Percentiles rank a stretch among this genome's conserved stretches.
Conservation (phyloP, 2,888 invertebrate genomes). For the Antheraea yamamai region DNA sequence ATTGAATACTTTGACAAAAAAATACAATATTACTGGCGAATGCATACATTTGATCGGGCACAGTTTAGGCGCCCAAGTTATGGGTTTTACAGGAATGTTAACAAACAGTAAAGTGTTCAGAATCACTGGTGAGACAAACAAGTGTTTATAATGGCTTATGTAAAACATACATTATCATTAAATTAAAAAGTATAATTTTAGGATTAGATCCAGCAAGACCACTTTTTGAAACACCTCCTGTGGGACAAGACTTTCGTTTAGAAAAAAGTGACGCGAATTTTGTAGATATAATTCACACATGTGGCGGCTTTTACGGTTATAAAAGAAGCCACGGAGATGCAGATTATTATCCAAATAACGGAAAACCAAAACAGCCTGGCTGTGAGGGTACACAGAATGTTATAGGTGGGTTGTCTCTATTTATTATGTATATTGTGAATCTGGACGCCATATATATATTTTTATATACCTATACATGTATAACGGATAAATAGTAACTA, state of each 20-base stretch:
- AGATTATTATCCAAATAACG: slow-evolving; percentile 90
- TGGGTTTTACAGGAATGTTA: slow-evolving; percentile 82
- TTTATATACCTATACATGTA: no score
- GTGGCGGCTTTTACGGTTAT: slow-evolving; percentile 85
- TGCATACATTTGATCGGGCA: slow-evolving; percentile 75
- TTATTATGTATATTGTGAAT: background rate
- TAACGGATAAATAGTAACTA: no score
- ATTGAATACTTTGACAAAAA: slow-evolving; percentile 44
- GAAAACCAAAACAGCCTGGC: slow-evolving; percentile 85
- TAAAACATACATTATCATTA: slow-evolving; percentile 5
- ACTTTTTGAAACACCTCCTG: slow-evolving; percentile 77
- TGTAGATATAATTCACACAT: slow-evolving; percentile 89
- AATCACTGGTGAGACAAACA: slow-evolving; percentile 78
- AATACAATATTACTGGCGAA: slow-evolving; percentile 43
- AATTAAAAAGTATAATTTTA: slow-evolving; percentile 31
- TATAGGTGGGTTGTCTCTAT: slow-evolving; percentile 45
- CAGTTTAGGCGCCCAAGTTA: slow-evolving; percentile 83
- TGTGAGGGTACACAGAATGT: slow-evolving; percentile 76
- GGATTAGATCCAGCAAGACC: slow-evolving; percentile 87
- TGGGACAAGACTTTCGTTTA: slow-evolving; percentile 66
- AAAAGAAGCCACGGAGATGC: slow-evolving; percentile 84
- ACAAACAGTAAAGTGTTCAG: slow-evolving; percentile 67
- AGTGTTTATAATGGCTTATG: background rate
- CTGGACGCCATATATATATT: no score
- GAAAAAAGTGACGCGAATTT: slow-evolving; percentile 86